These are phyloP conservation scores for Phytoseiulus persimilis DNA, from an alignment of 2,888 invertebrate genomes.

Conservation along the genomic window DNA sequence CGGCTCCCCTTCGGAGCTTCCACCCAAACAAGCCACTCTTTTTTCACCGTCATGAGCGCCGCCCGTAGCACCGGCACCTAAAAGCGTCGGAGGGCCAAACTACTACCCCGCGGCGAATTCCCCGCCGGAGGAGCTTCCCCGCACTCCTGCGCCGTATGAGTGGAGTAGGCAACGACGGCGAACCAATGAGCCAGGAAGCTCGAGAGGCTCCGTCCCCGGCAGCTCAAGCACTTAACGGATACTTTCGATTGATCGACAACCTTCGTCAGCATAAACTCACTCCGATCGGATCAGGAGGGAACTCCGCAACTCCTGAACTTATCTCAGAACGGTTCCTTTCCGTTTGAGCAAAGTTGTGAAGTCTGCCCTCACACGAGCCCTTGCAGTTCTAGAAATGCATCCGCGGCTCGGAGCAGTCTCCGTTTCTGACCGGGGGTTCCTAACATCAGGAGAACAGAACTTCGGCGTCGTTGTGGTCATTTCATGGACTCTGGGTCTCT, in stretches of 20 bases:
- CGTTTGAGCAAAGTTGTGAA: no score
- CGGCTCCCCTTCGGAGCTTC: background rate
- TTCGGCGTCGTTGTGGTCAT: no score
- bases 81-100: background rate
- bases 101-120: background rate
- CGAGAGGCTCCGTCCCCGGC: background rate
- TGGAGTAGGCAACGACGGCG: background rate
- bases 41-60: background rate
- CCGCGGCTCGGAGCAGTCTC: no score
- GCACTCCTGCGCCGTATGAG: background rate
- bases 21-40: background rate
- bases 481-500: no score
- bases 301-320: no score
- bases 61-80: background rate
- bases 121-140: background rate
- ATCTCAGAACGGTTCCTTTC: no score
- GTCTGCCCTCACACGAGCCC: no score
- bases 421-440: no score
- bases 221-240: no score
- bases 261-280: background rate
- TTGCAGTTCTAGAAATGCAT: no score
- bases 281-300: background rate
- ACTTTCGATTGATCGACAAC: background rate
- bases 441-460: no score
- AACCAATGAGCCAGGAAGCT: background rate